Conservation (phyloP, 2,113 vertebrate genomes). For the Burhinus oedicnemus region DNA sequence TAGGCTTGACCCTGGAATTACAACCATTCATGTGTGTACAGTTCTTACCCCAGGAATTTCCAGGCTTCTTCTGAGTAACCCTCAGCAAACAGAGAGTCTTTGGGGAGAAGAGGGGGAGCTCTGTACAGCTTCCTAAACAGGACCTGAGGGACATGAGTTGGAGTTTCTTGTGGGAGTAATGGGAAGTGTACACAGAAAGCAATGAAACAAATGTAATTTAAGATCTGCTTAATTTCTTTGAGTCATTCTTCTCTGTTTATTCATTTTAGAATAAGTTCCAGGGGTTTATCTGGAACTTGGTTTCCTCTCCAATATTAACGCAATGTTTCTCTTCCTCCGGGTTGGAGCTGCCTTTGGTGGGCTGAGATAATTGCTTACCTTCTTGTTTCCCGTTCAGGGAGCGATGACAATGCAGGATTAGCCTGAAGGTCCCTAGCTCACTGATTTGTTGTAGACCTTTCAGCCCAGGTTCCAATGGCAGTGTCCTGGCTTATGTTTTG, state of each 20-base stretch:
- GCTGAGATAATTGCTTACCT: not conserved
- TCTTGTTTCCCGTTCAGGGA: not conserved
- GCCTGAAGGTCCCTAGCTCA: not conserved
- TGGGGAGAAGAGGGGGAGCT: not conserved
- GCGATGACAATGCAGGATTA: not conserved
- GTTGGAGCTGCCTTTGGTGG: not conserved
- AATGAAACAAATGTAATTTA: not conserved
- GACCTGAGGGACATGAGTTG: not conserved
- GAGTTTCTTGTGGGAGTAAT: not conserved
- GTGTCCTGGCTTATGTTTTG: fast-evolving
- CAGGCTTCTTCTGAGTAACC: not conserved
- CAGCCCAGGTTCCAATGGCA: not conserved
- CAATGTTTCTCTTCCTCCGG: not conserved
- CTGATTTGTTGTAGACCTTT: not conserved
- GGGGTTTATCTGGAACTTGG: not conserved
- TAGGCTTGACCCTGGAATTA: not conserved
- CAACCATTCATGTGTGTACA: not conserved
- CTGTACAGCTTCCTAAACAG: not conserved
- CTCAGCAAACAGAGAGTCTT: not conserved
- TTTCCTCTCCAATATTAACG: not conserved
- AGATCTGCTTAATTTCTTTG: not conserved
- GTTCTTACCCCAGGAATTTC: not conserved
- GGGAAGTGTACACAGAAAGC: not conserved
- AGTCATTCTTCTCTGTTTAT: not conserved
- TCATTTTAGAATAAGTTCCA: not conserved